phyloP scores from a whole-genome alignment of 2,113 vertebrate genomes.

The Coracopsis vasa region DNA sequence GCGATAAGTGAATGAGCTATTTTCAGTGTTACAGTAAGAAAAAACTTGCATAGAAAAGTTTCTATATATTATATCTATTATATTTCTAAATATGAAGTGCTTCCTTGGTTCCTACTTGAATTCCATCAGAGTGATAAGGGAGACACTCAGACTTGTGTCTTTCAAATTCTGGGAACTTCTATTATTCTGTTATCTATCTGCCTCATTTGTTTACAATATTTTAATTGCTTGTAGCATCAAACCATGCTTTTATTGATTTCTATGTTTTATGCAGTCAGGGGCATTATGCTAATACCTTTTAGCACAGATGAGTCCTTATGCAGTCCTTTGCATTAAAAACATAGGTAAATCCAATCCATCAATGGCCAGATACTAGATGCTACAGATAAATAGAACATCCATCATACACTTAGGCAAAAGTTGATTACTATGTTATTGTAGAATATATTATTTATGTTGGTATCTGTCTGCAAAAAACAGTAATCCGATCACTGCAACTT shows the following conservation, averaged over 20 bases:
- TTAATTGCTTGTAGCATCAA: background rate
- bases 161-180: background rate
- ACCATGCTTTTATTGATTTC: background rate
- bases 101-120: background rate
- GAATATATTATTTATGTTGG: background rate
- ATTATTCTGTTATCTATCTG: background rate
- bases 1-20: background rate
- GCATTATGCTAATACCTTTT: background rate
- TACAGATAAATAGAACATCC: background rate
- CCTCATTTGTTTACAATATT: background rate
- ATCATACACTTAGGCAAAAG: background rate
- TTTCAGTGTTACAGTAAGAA: background rate
- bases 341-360: background rate
- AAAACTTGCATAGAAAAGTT: background rate
- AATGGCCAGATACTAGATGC: background rate
- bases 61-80: background rate
- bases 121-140: background rate
- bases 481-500: background rate
- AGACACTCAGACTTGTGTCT: background rate
- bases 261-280: background rate
- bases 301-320: background rate
- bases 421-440: background rate
- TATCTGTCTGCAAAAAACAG: background rate
- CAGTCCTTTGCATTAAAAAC: background rate
- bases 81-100: background rate